phyloP scores from a whole-genome alignment of 1,140 invertebrate species.

The Acromyrmex charruanus region DNA sequence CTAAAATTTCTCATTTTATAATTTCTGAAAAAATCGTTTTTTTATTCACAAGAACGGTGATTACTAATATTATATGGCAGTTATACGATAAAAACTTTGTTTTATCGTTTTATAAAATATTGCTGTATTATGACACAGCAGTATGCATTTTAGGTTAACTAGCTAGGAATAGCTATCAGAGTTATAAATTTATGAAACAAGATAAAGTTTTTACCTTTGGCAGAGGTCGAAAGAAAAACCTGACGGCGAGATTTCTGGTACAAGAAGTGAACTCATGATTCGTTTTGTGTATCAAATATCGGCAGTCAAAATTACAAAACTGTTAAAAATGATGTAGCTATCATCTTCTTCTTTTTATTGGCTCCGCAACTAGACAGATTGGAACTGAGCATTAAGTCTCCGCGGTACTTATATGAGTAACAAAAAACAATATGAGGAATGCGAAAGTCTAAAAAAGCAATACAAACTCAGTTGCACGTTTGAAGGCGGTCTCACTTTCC shows the following conservation, averaged over 20 bases:
- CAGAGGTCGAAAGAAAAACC: conserved; percentile 96
- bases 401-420: no score
- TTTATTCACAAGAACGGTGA: not conserved
- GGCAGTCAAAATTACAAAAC: no score
- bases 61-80: no score
- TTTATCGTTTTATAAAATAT: conserved; percentile 65
- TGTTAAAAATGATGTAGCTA: not conserved
- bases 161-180: not conserved
- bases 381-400: no score
- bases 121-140: conserved; percentile 80
- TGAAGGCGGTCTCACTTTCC: no score
- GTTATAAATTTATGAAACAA: conserved; percentile 12
- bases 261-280: conserved; percentile 89
- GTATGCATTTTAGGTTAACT: conserved; percentile 80
- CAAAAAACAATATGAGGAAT: no score
- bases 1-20: no score
- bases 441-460: no score
- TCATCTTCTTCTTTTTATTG: no score
- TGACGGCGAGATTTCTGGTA: conserved; percentile 89
- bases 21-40: not conserved
- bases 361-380: no score
- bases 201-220: conserved; percentile 89
- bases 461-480: no score
- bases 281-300: not conserved
- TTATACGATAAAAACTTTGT: not conserved